A percentile compares a stretch with the other conserved stretches of the same genome.
These are phyloP conservation scores for Microcebus tavaratra DNA, from an alignment of 2,113 vertebrate species.

Conservation along the genomic window DNA sequence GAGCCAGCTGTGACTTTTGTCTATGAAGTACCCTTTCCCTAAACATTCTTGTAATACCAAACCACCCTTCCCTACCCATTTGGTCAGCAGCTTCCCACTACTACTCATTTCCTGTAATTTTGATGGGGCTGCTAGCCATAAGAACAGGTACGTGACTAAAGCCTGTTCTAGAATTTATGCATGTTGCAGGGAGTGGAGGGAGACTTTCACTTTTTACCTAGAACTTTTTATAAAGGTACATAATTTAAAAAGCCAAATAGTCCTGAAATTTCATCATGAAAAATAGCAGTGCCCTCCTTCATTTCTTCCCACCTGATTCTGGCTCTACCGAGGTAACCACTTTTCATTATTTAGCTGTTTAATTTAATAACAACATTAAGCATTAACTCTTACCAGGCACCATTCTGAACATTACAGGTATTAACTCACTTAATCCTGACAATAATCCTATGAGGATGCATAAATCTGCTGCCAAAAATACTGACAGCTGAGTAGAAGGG, in stretches of 20 bases:
- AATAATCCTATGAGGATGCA: neutral
- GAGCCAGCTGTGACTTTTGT: neutral
- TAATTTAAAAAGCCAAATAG: neutral
- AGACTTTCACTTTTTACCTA: neutral
- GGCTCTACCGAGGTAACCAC: neutral
- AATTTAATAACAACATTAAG: constrained; percentile 42
- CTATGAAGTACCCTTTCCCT: neutral
- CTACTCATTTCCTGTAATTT: neutral
- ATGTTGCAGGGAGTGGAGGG: neutral
- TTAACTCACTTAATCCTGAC: constrained; percentile 41
- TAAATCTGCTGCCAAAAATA: neutral
- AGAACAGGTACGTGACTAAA: neutral
- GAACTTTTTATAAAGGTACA: neutral
- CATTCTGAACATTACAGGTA: neutral
- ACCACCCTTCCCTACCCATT: neutral
- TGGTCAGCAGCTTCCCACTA: neutral
- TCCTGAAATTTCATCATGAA: neutral
- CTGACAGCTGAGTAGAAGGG: neutral
- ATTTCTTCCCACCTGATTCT: neutral
- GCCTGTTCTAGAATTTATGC: neutral
- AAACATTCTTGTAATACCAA: neutral
- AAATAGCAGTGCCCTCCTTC: neutral
- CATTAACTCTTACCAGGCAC: constrained; percentile 32
- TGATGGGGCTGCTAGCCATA: neutral
- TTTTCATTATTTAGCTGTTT: constrained; percentile 27